Evolutionary conservation across 2,888 invertebrate genomes (phyloP).

Genomic region (Temnothorax ravouxi): DNA sequence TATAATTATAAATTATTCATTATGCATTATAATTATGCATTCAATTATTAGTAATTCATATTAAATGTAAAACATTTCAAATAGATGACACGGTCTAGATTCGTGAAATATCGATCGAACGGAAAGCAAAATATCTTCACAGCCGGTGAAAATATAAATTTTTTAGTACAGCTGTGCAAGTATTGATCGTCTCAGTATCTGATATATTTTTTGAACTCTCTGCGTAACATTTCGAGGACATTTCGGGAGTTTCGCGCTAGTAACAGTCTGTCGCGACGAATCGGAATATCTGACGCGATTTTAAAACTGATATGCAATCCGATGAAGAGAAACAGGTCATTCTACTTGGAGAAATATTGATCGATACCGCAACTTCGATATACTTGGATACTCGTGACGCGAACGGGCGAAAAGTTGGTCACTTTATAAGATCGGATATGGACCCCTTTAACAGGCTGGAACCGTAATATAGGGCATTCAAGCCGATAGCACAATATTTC

Average conservation of each 20-base stretch:
- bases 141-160: neutral
- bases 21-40: neutral
- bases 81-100: neutral
- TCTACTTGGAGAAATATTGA: constrained; percentile 43
- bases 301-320: constrained; percentile 29
- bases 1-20: constrained; percentile 4
- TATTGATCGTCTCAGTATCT: constrained; percentile 45
- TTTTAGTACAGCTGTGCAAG: constrained; percentile 40
- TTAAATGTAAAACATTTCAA: neutral
- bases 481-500: constrained; percentile 83
- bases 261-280: constrained; percentile 27
- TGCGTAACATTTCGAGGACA: constrained; percentile 33
- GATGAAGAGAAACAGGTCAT: constrained; percentile 13
- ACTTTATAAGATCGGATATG: constrained; percentile 76
- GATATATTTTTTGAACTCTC: constrained; percentile 32
- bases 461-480: constrained; percentile 84
- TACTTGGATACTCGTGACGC: constrained; percentile 37
- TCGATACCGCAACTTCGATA: constrained; percentile 53
- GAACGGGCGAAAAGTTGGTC: constrained; percentile 67
- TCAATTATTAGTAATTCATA: constrained; percentile 20
- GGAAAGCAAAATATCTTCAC: constrained; percentile 8
- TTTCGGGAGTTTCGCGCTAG: constrained; percentile 35
- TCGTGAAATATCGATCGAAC: neutral
- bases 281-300: constrained; percentile 23
- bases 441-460: constrained; percentile 83